Conservation (phyloP, 1,140 invertebrate genomes). For the Archegozetes longisetosus region DNA sequence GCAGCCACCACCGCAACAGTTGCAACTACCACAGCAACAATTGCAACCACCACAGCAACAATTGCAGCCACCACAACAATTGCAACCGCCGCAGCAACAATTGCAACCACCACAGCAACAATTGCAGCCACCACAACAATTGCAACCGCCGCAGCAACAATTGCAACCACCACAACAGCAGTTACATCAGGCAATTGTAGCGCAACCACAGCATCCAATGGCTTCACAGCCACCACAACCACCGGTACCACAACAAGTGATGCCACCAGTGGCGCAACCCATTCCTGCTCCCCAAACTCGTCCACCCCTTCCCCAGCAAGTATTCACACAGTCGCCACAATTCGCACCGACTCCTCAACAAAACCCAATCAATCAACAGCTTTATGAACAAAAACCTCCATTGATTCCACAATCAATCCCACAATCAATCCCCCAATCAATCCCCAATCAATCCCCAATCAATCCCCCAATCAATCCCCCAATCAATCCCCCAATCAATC, state of each 20-base stretch:
- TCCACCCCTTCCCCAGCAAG: background rate
- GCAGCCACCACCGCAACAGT: conserved; percentile 4
- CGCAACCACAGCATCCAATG: background rate
- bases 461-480: too few species aligned
- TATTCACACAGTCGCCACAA: background rate
- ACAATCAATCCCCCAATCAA: conserved; percentile 7
- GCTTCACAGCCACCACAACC: conserved; percentile 10
- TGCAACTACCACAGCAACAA: conserved; percentile 1
- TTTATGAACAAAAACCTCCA: too few species aligned
- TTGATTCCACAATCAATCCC: background rate
- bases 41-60: conserved; percentile 3
- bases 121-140: background rate
- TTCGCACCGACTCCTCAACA: background rate
- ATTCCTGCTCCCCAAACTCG: background rate
- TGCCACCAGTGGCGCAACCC: background rate
- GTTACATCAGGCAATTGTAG: background rate
- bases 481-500: too few species aligned
- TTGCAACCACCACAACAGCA: conserved; percentile 1
- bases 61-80: conserved; percentile 4
- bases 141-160: background rate
- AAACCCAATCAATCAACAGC: too few species aligned
- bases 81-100: conserved; percentile 13
- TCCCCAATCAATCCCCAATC: conserved; percentile 4
- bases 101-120: conserved; percentile 15
- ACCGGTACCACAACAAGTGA: background rate